Conservation (phyloP, 1,140 invertebrate genomes). For the Drosophila arawakana region DNA sequence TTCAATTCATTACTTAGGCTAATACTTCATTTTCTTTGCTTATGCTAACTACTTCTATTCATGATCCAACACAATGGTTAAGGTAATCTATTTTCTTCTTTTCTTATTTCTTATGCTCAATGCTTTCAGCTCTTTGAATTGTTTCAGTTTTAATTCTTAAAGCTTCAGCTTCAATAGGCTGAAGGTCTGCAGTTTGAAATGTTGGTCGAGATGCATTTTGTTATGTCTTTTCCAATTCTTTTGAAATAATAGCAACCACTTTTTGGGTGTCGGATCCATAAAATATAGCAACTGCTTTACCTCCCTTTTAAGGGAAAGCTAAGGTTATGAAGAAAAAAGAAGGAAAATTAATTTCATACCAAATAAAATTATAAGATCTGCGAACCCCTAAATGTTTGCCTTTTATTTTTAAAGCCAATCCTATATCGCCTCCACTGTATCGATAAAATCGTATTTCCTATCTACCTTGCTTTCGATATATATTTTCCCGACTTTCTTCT, state of each 20-base stretch:
- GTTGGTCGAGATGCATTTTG: constrained; percentile 75
- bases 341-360: too few relatives aligned
- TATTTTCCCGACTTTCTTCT: too few relatives aligned
- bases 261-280: constrained; percentile 94
- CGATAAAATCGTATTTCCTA: too few relatives aligned
- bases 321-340: too few relatives aligned
- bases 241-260: constrained; percentile 89
- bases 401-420: too few relatives aligned
- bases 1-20: too few relatives aligned
- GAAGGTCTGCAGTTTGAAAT: constrained; percentile 85
- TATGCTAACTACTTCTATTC: too few relatives aligned
- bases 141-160: constrained; percentile 62
- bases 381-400: too few relatives aligned
- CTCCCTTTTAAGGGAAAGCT: constrained; percentile 62
- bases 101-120: constrained; percentile 74
- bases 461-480: too few relatives aligned
- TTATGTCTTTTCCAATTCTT: constrained; percentile 87
- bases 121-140: constrained; percentile 54
- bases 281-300: constrained; percentile 91
- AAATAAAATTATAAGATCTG: too few relatives aligned
- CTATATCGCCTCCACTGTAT: too few relatives aligned
- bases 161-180: constrained; percentile 85
- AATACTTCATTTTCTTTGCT: too few relatives aligned
- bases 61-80: constrained; percentile 56
- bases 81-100: constrained; percentile 80